Evolutionary conservation across 1,140 invertebrate species (phyloP), one percentile per base, ranked within the genome.

Genomic region (Aradophagus sp.): DNA sequence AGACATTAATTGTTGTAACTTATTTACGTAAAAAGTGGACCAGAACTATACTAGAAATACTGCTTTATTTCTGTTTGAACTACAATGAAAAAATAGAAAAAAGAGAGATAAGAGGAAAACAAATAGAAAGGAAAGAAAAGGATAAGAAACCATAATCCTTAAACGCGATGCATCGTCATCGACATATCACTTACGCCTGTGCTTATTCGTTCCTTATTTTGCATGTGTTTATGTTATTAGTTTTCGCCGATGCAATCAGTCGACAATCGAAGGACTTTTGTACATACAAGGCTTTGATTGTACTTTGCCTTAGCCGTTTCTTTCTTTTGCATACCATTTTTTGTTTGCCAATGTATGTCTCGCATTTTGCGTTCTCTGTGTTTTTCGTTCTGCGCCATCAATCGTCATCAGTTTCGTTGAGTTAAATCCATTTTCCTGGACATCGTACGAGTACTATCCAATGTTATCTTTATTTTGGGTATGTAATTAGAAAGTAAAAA

Each of bases 61-160:
- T 35, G 78, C 76, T 82, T 82, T 56, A 73, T 81, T 73, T 56
- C 16, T 53, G 27, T n/a, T n/a, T n/a, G n/a, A n/a, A n/a, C n/a
- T n/a, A n/a, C n/a, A n/a, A n/a, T n/a, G n/a, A n/a, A n/a, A n/a
- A n/a, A n/a, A n/a, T n/a, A n/a, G n/a, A n/a, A n/a, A n/a, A n/a
- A n/a, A n/a, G n/a, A n/a, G n/a, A n/a, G n/a, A n/a, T n/a, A n/a
- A n/a, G n/a, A n/a, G n/a, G n/a, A n/a, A n/a, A n/a, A n/a, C n/a
- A n/a, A n/a, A n/a, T n/a, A n/a, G n/a, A n/a, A n/a, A n/a, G n/a
- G n/a, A n/a, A n/a, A n/a, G n/a, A n/a, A n/a, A n/a, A n/a, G n/a
- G n/a, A n/a, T n/a, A n/a, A n/a, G n/a, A 13, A 72, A 17, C 66
- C 65, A 69, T 55, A 69, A 52, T 61, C 68, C 62, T 65, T 42